These are phyloP conservation scores for Harpegnathos saltator DNA, from an alignment of 1,140 invertebrate genomes.

Conservation along the genomic window DNA sequence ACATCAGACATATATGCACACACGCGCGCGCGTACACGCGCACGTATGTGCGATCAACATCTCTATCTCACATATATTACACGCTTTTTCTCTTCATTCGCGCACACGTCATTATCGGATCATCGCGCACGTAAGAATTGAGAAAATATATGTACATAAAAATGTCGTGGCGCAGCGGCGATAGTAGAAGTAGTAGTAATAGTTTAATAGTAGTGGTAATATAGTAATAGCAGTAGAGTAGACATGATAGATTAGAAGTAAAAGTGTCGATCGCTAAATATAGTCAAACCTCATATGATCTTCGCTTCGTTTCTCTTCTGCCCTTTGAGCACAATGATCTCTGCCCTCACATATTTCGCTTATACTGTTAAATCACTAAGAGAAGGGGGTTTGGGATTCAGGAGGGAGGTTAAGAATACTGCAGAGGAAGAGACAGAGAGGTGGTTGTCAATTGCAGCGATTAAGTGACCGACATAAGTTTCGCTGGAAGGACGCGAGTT, in stretches of 20 bases:
- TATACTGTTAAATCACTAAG: slow-evolving; percentile 66
- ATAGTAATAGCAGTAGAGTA: slow-evolving; percentile 64
- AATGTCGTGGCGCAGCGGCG: slow-evolving; percentile 71
- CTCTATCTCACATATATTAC: slow-evolving; percentile 39
- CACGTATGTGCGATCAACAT: background rate
- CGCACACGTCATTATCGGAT: slow-evolving; percentile 46
- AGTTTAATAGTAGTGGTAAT: slow-evolving; percentile 61
- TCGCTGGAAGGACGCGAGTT: slow-evolving; percentile 60
- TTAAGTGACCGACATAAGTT: slow-evolving; percentile 59
- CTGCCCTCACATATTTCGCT: slow-evolving; percentile 54
- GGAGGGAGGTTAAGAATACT: slow-evolving; percentile 20
- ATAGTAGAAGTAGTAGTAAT: slow-evolving; percentile 75
- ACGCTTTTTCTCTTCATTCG: slow-evolving; percentile 57
- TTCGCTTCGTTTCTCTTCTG: slow-evolving; percentile 64
- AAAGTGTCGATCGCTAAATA: slow-evolving; percentile 73
- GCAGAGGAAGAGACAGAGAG: background rate
- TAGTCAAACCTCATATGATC: slow-evolving; percentile 69
- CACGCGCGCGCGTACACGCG: background rate
- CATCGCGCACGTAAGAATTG: slow-evolving; percentile 71
- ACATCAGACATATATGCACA: background rate
- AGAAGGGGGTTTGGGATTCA: slow-evolving; percentile 50
- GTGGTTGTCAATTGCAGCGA: slow-evolving; percentile 13
- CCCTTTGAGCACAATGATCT: slow-evolving; percentile 63
- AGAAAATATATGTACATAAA: slow-evolving; percentile 77
- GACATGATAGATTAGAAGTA: slow-evolving; percentile 74